These are phyloP conservation scores for Spodoptera littoralis DNA, from an alignment of 2,888 invertebrate species.

Conservation along the genomic window DNA sequence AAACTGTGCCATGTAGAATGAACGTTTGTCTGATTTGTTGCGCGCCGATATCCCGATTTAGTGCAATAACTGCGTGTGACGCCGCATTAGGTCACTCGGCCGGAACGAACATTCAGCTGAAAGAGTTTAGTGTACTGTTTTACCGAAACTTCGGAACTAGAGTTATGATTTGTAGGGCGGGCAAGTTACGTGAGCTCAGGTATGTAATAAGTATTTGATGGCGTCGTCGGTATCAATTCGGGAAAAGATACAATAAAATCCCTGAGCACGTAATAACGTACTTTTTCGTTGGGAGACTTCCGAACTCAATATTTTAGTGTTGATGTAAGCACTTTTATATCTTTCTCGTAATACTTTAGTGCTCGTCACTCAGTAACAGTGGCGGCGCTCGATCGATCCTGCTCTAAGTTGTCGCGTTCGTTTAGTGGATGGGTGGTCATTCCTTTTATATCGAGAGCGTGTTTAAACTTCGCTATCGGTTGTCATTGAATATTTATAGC, in stretches of 20 bases:
- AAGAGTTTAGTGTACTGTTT: constrained; percentile 22
- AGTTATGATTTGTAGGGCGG: constrained; percentile 19
- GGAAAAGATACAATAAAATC: constrained; percentile 41
- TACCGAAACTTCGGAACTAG: constrained; percentile 11
- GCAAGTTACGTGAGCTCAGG: constrained; percentile 17
- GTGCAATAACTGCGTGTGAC: constrained; percentile 43
- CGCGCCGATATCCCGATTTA: constrained; percentile 42
- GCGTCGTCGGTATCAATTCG: constrained; percentile 33
- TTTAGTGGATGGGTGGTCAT: constrained; percentile 24
- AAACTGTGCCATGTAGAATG: constrained; percentile 61
- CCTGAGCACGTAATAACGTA: constrained; percentile 40
- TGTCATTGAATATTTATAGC: too few relatives aligned
- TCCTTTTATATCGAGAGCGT: constrained; percentile 19
- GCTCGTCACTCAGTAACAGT: constrained; percentile 4
- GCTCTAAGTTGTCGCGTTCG: too few relatives aligned
- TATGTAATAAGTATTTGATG: constrained; percentile 46
- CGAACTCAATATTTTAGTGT: constrained; percentile 28
- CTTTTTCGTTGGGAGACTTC: constrained; percentile 26
- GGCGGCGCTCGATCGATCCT: too few relatives aligned
- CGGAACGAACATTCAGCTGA: constrained; percentile 23
- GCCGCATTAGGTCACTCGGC: constrained; percentile 27
- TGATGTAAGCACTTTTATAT: constrained; percentile 40
- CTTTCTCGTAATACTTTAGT: constrained; percentile 42
- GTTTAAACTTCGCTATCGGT: too few relatives aligned
- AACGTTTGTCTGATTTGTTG: constrained; percentile 53